These are phyloP conservation scores for Polydrusus tereticollis DNA, from an alignment of 2,888 invertebrate genomes.

Conservation along the genomic window DNA sequence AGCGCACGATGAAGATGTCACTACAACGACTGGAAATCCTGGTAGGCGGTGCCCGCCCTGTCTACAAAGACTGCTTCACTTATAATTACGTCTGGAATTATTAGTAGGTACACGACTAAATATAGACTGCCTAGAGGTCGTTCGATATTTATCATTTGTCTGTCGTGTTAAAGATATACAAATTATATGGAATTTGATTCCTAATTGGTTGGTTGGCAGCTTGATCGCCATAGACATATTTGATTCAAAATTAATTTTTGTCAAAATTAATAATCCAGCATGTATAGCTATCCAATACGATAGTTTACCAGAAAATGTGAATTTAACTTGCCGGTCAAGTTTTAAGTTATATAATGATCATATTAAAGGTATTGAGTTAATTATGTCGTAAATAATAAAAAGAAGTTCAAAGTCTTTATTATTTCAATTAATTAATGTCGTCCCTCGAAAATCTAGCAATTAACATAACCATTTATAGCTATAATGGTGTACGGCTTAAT, in stretches of 20 bases:
- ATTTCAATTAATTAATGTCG: slow-evolving; percentile 32
- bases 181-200: neutral
- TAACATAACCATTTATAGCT: slow-evolving; percentile 49
- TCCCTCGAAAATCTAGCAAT: slow-evolving; percentile 26
- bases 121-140: slow-evolving; percentile 5
- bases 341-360: too few relatives aligned
- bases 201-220: neutral
- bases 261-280: too few relatives aligned
- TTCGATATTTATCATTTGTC: neutral
- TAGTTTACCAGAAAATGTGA: neutral
- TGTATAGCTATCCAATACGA: too few relatives aligned
- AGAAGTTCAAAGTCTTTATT: slow-evolving; percentile 24
- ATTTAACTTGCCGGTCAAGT: neutral
- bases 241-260: too few relatives aligned
- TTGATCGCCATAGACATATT: neutral
- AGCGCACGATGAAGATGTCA: slow-evolving; percentile 28
- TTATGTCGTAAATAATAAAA: slow-evolving; percentile 17
- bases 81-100: slow-evolving; percentile 25
- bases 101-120: slow-evolving; percentile 16
- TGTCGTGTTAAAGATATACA: neutral
- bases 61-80: slow-evolving; percentile 12
- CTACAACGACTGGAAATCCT: slow-evolving; percentile 26
- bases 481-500: slow-evolving; percentile 54
- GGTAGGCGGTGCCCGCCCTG: slow-evolving; percentile 17
- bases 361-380: too few relatives aligned